A percentile compares a stretch with the other conserved stretches of the same genome.
phyloP scores from a whole-genome alignment of 2,113 vertebrate genomes.

The Malurus elegans region DNA sequence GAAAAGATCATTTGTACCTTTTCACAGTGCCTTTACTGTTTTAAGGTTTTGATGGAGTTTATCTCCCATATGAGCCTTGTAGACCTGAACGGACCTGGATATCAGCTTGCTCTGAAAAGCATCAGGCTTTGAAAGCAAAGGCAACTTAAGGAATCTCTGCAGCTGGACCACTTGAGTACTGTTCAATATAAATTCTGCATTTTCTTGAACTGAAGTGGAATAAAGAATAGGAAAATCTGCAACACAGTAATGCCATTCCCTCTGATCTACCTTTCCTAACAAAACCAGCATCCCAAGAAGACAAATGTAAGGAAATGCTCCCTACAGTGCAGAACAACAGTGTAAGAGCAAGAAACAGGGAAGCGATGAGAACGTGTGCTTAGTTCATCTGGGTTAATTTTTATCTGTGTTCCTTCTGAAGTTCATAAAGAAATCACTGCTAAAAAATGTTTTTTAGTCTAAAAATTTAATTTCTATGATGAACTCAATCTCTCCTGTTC shows the following conservation, averaged over 20 bases:
- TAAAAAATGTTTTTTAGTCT: not conserved
- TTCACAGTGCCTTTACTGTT: not conserved
- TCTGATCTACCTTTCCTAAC: not conserved
- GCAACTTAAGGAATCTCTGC: not conserved
- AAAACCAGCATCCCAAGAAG: not conserved
- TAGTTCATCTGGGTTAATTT: not conserved
- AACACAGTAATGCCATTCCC: rapidly evolving
- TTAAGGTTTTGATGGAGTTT: not conserved
- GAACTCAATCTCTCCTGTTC: not conserved
- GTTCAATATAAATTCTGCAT: not conserved
- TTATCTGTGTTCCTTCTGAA: not conserved
- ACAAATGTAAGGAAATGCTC: not conserved
- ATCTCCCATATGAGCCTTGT: not conserved
- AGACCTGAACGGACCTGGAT: not conserved
- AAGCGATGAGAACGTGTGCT: not conserved
- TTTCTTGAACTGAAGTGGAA: not conserved
- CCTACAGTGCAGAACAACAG: not conserved
- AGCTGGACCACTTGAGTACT: not conserved
- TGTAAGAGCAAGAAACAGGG: not conserved
- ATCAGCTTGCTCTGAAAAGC: not conserved
- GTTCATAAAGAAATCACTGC: not conserved
- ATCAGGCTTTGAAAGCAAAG: not conserved
- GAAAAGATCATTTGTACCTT: not conserved
- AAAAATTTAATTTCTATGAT: not conserved
- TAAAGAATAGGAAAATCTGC: not conserved